Percentiles rank a stretch among this genome's conserved stretches.
phyloP scores from a whole-genome alignment of 1,140 invertebrate genomes.

The Helicoverpa armigera region DNA sequence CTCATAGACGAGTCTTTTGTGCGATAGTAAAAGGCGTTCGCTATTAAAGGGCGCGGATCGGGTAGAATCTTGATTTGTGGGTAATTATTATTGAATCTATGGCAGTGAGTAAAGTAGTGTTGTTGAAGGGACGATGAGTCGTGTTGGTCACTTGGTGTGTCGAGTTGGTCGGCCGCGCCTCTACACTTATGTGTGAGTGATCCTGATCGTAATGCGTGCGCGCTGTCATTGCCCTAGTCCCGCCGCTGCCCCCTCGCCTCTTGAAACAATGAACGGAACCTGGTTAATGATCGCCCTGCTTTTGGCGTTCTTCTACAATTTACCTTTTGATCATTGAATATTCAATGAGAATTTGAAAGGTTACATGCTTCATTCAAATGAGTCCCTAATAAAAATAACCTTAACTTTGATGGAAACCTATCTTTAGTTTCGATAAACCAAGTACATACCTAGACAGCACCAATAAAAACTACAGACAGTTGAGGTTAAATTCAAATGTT shows the following conservation, averaged over 20 bases:
- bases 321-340: conserved; percentile 64
- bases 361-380: background rate
- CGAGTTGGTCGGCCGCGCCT: conserved; percentile 59
- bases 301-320: conserved; percentile 55
- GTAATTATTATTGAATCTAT: conserved; percentile 65
- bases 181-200: conserved; percentile 54
- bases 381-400: background rate
- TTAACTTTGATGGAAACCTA: too few species aligned
- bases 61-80: conserved; percentile 69
- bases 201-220: conserved; percentile 71
- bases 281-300: conserved; percentile 66
- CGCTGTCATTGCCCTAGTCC: conserved; percentile 74
- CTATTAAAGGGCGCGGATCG: conserved; percentile 82
- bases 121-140: conserved; percentile 50
- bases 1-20: conserved; percentile 85
- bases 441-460: too few species aligned
- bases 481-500: too few species aligned
- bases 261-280: conserved; percentile 78
- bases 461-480: too few species aligned
- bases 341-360: conserved; percentile 27
- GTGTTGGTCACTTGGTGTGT: conserved; percentile 8
- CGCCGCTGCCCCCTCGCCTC: conserved; percentile 62
- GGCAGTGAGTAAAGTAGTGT: conserved; percentile 52
- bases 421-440: too few species aligned
- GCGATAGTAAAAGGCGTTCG: conserved; percentile 82